A percentile compares a stretch with the other conserved stretches of the same genome.
Conservation (phyloP, 2,888 invertebrate genomes). For the Theodoxus fluviatilis region DNA sequence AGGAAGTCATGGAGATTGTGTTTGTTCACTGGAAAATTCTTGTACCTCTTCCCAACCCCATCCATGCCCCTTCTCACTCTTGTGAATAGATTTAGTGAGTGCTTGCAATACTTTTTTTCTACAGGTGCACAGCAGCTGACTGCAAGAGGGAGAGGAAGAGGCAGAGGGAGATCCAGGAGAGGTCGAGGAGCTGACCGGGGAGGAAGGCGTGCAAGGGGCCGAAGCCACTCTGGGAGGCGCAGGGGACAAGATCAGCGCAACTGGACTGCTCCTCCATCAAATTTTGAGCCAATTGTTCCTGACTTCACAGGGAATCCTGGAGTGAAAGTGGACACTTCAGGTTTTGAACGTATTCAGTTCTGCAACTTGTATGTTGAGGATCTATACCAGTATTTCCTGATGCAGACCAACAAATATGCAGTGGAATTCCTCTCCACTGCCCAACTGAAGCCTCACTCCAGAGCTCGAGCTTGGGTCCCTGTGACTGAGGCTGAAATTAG, state of each 20-base stretch:
- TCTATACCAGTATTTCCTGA: background rate
- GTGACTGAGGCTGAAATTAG: slow-evolving; percentile 9
- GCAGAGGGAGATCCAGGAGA: no score
- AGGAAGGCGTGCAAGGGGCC: background rate
- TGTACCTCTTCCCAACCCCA: no score
- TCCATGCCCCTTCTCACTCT: no score
- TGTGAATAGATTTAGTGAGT: no score
- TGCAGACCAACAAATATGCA: slow-evolving; percentile 19
- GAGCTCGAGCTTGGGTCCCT: background rate
- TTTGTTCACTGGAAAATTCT: no score
- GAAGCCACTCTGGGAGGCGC: background rate
- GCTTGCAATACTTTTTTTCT: no score
- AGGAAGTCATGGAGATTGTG: no score
- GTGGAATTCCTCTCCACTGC: background rate
- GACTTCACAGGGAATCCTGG: slow-evolving; percentile 8
- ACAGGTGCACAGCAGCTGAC: no score
- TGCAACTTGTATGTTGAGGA: slow-evolving; percentile 7
- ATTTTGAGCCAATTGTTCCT: slow-evolving; percentile 16
- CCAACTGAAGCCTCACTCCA: background rate
- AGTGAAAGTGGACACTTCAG: background rate
- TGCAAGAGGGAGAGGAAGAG: no score
- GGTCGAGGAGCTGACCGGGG: no score
- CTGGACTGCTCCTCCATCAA: slow-evolving; percentile 3
- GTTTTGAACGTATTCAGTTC: background rate
- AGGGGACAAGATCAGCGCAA: background rate